Evolutionary conservation across 2,888 invertebrate species (phyloP), one percentile per base, ranked within the genome.

Genomic region (Conops quadrifasciatus): DNA sequence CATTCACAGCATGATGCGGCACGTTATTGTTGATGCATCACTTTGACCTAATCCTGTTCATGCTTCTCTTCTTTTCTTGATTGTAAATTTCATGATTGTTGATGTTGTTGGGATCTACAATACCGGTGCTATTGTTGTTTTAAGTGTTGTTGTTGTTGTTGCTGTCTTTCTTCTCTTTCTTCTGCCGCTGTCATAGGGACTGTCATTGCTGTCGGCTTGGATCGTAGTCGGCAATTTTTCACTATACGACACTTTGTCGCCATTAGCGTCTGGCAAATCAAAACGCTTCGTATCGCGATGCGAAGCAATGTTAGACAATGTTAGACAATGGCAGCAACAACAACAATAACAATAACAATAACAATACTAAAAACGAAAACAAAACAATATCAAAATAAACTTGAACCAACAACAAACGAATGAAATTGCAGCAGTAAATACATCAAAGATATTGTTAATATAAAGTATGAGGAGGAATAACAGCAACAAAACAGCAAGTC

Each of bases 161-260:
- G 64, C 43, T 49, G 51, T 24, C 51, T 64, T 36, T 58, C 45
- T 64, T 30, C 47, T 59, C 21, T 69, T 15, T 16, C 19, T 47
- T n/a, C 47, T 53, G 53, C 21, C 21, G 26, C 63, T 47, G 36
- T 28, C n/a, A n/a, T n/a, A n/a, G n/a, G n/a, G n/a, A n/a, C 56
- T 66, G 43, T 1, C 51, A 30, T 16, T 64, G 49, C 28, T 43
- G 49, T 47, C n/a, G n/a, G n/a, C n/a, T n/a, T n/a, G n/a, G n/a
- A n/a, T n/a, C 58, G 53, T 11, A 15, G 26, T 43, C 67, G 47
- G 68, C 73, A 73, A 72, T 81, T 80, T 80, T 79, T 78, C 80
- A 79, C 81, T 83, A 76, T 78, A 81, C 82, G 82, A 79, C 83
- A 83, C 80, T 83, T 83, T 82, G 83, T 82, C 82, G 82, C 82